These are phyloP conservation scores for Chelonus formosanus DNA, from an alignment of 2,888 invertebrate species.

Conservation along the genomic window DNA sequence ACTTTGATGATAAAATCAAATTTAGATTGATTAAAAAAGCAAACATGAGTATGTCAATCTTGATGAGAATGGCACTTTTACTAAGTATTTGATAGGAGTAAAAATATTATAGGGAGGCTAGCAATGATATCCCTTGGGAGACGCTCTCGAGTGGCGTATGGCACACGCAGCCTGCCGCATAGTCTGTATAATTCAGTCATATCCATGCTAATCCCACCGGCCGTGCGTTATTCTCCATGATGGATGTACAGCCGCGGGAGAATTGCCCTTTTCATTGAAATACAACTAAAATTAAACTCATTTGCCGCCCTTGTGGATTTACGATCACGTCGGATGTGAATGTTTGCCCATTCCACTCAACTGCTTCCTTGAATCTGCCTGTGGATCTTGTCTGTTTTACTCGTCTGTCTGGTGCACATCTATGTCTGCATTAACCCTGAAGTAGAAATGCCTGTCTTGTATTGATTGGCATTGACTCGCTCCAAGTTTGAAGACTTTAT, in stretches of 20 bases:
- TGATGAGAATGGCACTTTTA: slow-evolving; percentile 20
- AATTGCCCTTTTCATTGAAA: slow-evolving; percentile 62
- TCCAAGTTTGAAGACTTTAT: too few species aligned
- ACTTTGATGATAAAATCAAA: neutral
- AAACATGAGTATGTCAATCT: neutral
- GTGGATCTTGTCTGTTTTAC: slow-evolving; percentile 16
- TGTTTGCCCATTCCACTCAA: slow-evolving; percentile 6
- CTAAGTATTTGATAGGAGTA: slow-evolving; percentile 20
- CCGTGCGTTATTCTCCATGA: slow-evolving; percentile 57
- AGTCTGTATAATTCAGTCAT: slow-evolving; percentile 62
- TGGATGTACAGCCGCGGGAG: slow-evolving; percentile 59
- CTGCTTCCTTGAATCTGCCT: neutral
- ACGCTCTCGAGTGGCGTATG: slow-evolving; percentile 52
- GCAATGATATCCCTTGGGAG: slow-evolving; percentile 55
- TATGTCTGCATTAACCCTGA: neutral
- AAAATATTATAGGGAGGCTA: slow-evolving; percentile 39
- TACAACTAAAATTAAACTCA: slow-evolving; percentile 62
- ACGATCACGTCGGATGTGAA: slow-evolving; percentile 34
- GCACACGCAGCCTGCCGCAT: slow-evolving; percentile 60
- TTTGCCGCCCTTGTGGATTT: slow-evolving; percentile 51
- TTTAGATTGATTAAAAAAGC: slow-evolving; percentile 14
- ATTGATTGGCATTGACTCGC: too few species aligned
- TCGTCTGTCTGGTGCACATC: neutral
- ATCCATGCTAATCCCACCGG: slow-evolving; percentile 61
- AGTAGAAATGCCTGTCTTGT: neutral